These are phyloP conservation scores for Zoanthus solanderi DNA, from an alignment of 92 coral and sea anemone genomes.

Conservation along the genomic window DNA sequence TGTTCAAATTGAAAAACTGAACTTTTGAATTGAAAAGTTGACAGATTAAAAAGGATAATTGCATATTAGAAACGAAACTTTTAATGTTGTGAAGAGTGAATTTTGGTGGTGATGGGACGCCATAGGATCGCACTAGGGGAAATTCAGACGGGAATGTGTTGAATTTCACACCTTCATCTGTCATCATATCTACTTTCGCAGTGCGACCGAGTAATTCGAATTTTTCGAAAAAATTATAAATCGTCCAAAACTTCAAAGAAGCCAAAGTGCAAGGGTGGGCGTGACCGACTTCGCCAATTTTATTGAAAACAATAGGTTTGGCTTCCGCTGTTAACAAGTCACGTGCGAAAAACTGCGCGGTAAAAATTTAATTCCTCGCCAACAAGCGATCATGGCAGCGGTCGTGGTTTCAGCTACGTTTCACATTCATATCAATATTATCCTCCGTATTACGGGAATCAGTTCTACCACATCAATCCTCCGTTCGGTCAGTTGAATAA, in stretches of 20 bases:
- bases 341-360: neutral
- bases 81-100: no score
- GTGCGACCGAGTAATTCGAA: conserved; percentile 10
- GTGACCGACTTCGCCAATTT: conserved; percentile 19
- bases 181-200: conserved; percentile 27
- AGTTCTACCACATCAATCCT: conserved; percentile 20
- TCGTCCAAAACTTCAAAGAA: conserved; percentile 50
- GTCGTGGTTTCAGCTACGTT: neutral
- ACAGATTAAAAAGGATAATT: no score
- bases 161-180: conserved; percentile 8
- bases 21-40: neutral
- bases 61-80: no score
- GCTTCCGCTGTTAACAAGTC: conserved; percentile 7
- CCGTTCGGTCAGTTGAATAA: neutral
- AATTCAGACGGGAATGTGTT: conserved; percentile 14
- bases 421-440: neutral
- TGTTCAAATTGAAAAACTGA: no score
- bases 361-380: neutral
- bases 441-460: conserved; percentile 8
- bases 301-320: conserved; percentile 1
- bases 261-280: conserved; percentile 51
- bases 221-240: conserved; percentile 20
- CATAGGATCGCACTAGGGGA: conserved; percentile 26
- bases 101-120: no score
- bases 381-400: conserved; percentile 19